Evolutionary conservation across 2,797 vertebrate genomes (phyloP).

Genomic region (Otus scops): DNA sequence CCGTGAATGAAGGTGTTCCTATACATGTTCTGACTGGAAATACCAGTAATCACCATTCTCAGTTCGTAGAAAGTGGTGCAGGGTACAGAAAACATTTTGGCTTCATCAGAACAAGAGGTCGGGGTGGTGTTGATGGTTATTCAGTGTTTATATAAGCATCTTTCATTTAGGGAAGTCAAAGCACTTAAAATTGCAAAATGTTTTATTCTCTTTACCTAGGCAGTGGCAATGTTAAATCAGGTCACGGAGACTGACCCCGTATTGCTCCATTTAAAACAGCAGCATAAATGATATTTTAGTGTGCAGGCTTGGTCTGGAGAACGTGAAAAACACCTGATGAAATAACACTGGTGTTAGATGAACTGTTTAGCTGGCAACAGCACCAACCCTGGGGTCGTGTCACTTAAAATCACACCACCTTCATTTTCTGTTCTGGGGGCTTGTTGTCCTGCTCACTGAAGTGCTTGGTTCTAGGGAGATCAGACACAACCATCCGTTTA

Average conservation of each 20-base stretch:
- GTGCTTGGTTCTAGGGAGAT: constrained; percentile 47
- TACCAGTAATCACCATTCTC: not conserved
- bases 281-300: not conserved
- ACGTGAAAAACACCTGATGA: not conserved
- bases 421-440: not conserved
- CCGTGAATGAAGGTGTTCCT: fast-evolving
- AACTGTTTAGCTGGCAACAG: not conserved
- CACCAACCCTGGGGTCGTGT: not conserved
- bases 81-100: not conserved
- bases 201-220: not conserved
- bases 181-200: not conserved
- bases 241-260: fast-evolving
- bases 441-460: constrained; percentile 41
- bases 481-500: not conserved
- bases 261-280: not conserved
- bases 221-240: not conserved
- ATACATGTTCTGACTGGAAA: fast-evolving
- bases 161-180: not conserved
- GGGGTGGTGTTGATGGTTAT: not conserved
- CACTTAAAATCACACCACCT: not conserved
- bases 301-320: not conserved
- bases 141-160: not conserved
- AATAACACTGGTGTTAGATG: not conserved
- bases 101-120: not conserved
- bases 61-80: not conserved